Base-by-base conservation (phyloP, 2,888 invertebrate genomes). In the Drosophila fungiperda region DNA sequence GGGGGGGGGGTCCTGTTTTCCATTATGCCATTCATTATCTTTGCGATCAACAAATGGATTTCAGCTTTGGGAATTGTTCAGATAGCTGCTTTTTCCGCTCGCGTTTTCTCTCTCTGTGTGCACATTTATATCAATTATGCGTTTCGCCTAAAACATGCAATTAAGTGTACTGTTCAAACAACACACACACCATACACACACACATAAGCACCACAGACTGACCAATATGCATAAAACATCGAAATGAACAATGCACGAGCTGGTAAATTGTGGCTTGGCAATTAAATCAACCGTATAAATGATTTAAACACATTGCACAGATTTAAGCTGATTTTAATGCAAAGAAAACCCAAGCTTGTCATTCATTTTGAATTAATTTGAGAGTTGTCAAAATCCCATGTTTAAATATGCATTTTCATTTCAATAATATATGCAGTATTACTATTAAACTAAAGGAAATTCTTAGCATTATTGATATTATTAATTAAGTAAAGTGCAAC, bases 71-170 rank as follows among this genome's bases (percentile, higher is more conserved):
- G 69, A 74, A 72, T 67, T 77, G 62, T 50, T 54, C 60, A 32
- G 59, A 64, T 58, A 52, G 38, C 58, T 29, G 35, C 49, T 35
- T 42, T 32, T 33, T 53, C 68, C 42, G 57, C n/a, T 45, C 45
- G 23, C 50, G 55, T 59, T 64, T 33, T 61, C 62, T 32, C 26
- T 26, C 26, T 64, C 38, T 66, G 67, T 68, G 59, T 50, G 73
- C 57, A 45, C 68, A 78, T 88, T 84, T 86, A 84, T 83, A 80
- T 86, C 87, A 88, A 86, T 84, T 88, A 86, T 75, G 73, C 69
- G 75, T 64, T 68, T 74, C 67, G 32, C 66, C 67, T 59, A 60
- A 80, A 72, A 52, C 78, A 78, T 75, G 55, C 65, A 66, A 73
- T 77, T 77, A 70, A 68, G 48, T 68, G 60, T 40, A 48, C 45